Percentiles rank a stretch among this genome's conserved stretches.
These are phyloP conservation scores for Barbus barbus DNA, from an alignment of 2,113 vertebrate species.

Conservation along the genomic window DNA sequence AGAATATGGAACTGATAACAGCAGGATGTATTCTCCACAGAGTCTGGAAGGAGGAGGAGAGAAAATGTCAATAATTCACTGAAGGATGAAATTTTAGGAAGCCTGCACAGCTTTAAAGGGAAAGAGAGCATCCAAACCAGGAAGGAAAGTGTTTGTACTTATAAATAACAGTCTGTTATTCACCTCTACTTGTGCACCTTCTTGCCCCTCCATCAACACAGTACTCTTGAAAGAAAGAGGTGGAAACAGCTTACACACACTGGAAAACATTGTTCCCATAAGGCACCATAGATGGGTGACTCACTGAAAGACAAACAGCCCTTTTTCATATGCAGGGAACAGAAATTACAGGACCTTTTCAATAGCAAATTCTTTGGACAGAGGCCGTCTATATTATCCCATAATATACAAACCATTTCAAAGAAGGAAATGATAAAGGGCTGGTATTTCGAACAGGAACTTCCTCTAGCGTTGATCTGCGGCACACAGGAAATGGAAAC, in stretches of 20 bases:
- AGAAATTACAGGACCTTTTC: background rate
- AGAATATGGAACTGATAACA: constrained; percentile 20
- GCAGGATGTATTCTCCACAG: constrained; percentile 1
- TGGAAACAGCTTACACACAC: background rate
- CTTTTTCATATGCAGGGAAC: background rate
- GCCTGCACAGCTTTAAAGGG: background rate
- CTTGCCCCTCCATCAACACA: background rate
- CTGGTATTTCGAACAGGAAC: background rate
- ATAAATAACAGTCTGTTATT: background rate
- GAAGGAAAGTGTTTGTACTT: background rate
- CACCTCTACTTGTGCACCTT: background rate
- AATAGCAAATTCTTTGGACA: background rate
- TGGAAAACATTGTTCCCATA: background rate
- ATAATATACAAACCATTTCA: background rate
- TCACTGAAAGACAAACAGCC: background rate
- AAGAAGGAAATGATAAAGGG: background rate
- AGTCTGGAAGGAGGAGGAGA: background rate
- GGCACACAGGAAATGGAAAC: background rate
- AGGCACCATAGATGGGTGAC: background rate
- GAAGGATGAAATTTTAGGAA: constrained; percentile 26
- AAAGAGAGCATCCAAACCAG: background rate
- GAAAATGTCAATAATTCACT: constrained; percentile 37
- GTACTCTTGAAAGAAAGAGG: background rate
- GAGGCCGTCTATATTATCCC: background rate
- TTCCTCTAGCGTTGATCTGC: constrained; percentile 15